Percentiles rank a stretch among this genome's conserved stretches.
Evolutionary conservation across 2,113 vertebrate species (phyloP).

Genomic region (Serinus canaria): DNA sequence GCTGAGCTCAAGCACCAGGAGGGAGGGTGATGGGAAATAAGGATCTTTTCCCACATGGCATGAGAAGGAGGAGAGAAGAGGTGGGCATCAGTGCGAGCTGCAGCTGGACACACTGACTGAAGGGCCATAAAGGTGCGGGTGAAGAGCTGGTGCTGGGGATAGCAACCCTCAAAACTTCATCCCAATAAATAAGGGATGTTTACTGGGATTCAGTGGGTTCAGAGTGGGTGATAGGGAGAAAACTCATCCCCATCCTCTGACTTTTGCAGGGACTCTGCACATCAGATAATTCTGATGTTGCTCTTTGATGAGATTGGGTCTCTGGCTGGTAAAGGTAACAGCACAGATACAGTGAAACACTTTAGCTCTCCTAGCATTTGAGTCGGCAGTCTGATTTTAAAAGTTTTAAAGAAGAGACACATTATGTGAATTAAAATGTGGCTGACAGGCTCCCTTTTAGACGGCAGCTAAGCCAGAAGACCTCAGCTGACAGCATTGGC

Average conservation of each 20-base stretch:
- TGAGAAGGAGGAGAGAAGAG: neutral
- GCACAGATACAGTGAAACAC: neutral
- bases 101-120: neutral
- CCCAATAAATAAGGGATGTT: neutral
- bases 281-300: neutral
- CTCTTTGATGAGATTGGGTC: neutral
- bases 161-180: neutral
- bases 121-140: neutral
- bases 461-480: neutral
- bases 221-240: neutral
- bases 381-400: neutral
- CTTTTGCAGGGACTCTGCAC: neutral
- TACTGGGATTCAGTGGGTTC: neutral
- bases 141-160: neutral
- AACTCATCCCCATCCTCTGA: neutral
- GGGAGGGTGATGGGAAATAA: neutral
- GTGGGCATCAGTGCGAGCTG: neutral
- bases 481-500: neutral
- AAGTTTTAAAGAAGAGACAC: neutral
- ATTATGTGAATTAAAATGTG: neutral
- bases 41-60: neutral
- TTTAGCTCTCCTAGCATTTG: neutral
- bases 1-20: neutral
- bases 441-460: neutral
- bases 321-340: neutral